Conservation (phyloP, 2,113 vertebrate genomes). For the Sarotherodon lohbergeri region DNA sequence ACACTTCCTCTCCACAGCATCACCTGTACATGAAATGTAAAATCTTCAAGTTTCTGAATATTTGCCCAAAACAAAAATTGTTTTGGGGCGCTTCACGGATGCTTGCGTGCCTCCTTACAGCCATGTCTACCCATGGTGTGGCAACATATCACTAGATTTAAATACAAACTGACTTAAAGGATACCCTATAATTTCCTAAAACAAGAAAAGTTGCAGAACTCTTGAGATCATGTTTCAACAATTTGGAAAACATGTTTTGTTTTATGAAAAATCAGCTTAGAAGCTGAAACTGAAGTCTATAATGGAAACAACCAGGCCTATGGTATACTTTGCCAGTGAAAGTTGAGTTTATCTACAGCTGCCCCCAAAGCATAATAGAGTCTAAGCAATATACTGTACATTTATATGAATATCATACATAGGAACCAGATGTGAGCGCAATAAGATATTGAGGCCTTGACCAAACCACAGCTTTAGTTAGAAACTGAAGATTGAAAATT, state of each 20-base stretch:
- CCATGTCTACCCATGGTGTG: fast-evolving
- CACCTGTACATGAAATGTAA: background rate
- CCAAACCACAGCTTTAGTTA: background rate
- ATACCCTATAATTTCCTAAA: background rate
- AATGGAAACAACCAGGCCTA: background rate
- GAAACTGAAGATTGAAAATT: background rate
- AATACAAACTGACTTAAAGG: background rate
- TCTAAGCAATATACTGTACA: slow-evolving; percentile 7
- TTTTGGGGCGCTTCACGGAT: fast-evolving
- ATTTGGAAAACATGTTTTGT: background rate
- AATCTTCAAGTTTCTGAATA: background rate
- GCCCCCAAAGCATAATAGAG: background rate
- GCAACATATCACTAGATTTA: background rate
- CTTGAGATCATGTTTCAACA: background rate
- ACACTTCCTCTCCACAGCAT: background rate
- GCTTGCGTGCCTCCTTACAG: background rate
- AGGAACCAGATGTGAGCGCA: slow-evolving; percentile 6
- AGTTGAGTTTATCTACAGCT: background rate
- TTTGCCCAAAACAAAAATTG: background rate
- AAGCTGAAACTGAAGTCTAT: background rate
- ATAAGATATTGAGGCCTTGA: background rate
- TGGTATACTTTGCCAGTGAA: background rate
- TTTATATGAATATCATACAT: background rate
- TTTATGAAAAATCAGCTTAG: background rate
- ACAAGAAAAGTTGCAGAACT: background rate